Conservation (phyloP, 2,113 vertebrate genomes). For the Eptesicus fuscus region DNA sequence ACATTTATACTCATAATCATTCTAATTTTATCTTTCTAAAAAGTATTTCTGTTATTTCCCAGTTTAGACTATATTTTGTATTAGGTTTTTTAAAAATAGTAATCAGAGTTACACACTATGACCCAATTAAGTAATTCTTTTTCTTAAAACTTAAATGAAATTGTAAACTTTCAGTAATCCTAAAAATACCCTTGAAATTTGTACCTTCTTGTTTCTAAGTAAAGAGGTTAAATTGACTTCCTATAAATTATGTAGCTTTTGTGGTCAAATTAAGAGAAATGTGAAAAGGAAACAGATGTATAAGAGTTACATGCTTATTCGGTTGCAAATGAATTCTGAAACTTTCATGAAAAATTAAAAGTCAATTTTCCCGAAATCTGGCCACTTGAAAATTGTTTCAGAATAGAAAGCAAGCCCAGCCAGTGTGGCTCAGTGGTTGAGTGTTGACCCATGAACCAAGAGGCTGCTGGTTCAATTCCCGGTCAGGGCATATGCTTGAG, state of each 20-base stretch:
- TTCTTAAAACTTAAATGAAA: conserved; percentile 9
- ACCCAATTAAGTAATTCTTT: background rate
- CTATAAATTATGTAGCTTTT: conserved; percentile 40
- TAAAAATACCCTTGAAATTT: conserved; percentile 37
- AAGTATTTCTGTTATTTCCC: background rate
- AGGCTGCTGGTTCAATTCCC: too few relatives aligned
- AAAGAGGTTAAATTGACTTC: conserved; percentile 48
- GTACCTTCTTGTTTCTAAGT: conserved; percentile 59
- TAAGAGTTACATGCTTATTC: background rate
- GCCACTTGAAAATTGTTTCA: background rate
- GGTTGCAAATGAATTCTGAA: background rate
- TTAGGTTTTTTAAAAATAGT: background rate
- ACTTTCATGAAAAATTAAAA: conserved; percentile 30
- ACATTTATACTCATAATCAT: background rate
- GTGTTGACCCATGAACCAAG: too few relatives aligned
- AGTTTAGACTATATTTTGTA: background rate
- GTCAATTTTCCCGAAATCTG: background rate
- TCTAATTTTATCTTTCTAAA: background rate
- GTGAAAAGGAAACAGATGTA: conserved; percentile 19
- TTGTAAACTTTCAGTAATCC: background rate
- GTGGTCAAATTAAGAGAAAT: conserved; percentile 41
- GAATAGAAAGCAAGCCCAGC: background rate
- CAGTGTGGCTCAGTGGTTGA: too few relatives aligned
- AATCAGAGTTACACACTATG: background rate
- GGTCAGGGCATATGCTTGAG: too few relatives aligned